These are phyloP conservation scores for Danio aesculapii DNA, from an alignment of 2,797 vertebrate species.

Conservation along the genomic window DNA sequence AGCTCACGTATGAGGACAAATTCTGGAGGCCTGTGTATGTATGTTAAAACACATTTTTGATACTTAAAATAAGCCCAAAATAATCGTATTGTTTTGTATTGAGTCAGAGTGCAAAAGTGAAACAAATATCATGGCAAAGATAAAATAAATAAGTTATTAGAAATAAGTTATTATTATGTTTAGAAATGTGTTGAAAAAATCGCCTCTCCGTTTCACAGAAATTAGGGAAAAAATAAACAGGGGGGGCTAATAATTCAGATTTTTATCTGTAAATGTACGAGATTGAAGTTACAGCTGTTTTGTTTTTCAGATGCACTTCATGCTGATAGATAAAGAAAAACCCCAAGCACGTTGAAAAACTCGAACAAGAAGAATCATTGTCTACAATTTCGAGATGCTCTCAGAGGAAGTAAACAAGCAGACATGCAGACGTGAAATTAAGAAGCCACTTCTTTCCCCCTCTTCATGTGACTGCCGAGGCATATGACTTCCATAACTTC, in stretches of 20 bases:
- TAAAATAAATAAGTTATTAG: too few species aligned
- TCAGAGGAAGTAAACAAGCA: constrained; percentile 62
- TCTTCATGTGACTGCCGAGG: constrained; percentile 63
- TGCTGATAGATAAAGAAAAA: constrained; percentile 26
- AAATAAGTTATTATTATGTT: too few species aligned
- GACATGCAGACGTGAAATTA: constrained; percentile 61
- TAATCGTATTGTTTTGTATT: not conserved
- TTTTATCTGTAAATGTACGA: too few species aligned
- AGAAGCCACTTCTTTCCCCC: constrained; percentile 52
- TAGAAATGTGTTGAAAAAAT: too few species aligned
- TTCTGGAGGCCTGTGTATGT: too few species aligned
- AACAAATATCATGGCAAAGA: too few species aligned
- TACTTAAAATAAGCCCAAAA: not conserved
- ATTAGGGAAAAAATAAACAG: too few species aligned
- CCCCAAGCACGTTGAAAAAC: constrained; percentile 40
- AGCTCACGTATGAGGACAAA: too few species aligned
- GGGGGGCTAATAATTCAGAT: too few species aligned
- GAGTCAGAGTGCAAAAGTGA: too few species aligned
- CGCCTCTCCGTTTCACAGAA: too few species aligned
- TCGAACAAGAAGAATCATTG: constrained; percentile 49
- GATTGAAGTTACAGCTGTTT: not conserved
- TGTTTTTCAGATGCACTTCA: constrained; percentile 10
- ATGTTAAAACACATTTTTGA: too few species aligned
- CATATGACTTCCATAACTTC: constrained; percentile 68
- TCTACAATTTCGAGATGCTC: constrained; percentile 55